Conservation (phyloP, 2,113 vertebrate genomes). For the Hyperoodon ampullatus region DNA sequence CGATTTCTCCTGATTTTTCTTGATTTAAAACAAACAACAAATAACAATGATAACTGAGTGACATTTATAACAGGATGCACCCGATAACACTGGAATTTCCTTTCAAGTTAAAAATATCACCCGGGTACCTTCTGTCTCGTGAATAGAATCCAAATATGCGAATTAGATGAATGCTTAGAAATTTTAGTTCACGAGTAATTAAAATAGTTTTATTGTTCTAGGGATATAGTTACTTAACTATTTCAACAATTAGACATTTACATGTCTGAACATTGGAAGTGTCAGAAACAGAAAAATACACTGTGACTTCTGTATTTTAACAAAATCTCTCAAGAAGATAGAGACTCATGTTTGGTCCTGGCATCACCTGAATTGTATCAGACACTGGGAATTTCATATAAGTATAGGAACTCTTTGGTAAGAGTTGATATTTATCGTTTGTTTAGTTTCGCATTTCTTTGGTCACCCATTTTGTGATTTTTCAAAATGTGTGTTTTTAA, state of each 20-base stretch:
- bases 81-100: constrained; percentile 17
- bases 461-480: neutral
- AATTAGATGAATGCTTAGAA: neutral
- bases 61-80: neutral
- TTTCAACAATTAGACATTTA: neutral
- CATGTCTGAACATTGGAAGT: neutral
- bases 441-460: neutral
- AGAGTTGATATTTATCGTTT: neutral
- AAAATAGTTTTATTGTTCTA: neutral
- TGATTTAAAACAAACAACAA: constrained; percentile 35
- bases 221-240: neutral
- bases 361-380: neutral
- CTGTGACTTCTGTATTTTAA: neutral
- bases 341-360: neutral
- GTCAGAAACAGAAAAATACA: neutral
- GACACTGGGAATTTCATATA: neutral
- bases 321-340: neutral
- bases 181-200: constrained; percentile 10
- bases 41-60: neutral
- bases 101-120: constrained; percentile 30
- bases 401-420: neutral
- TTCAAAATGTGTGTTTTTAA: neutral
- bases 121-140: neutral
- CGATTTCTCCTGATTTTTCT: neutral
- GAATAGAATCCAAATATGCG: neutral